Evolutionary conservation across 92 coral and sea anemone genomes (phyloP), one percentile per base, ranked within the genome.

Genomic region (Palythoa grandiflora): DNA sequence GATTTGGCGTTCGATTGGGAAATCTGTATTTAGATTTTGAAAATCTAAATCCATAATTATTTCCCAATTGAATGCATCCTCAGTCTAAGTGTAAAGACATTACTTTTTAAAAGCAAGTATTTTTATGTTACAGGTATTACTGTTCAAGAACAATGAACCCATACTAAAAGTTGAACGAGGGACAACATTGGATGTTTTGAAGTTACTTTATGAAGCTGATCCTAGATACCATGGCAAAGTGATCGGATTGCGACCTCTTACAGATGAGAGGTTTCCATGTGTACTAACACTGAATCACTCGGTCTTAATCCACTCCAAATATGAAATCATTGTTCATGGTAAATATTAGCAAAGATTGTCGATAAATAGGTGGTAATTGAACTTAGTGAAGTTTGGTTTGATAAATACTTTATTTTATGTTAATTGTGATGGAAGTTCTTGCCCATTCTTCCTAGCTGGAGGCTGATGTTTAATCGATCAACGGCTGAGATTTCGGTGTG

Each of bases 251-350:
- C 84, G 88, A 75, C 98, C 98, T 2, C 88, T 89, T 6, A 95
- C 98, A 19, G 92, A 95, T 47, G 98, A 95, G 66, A 91, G 91
- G 3, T 77, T 95, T 21, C 98, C 98, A 6, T 95, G 98, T 83
- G 89, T 95, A 17, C 74, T 95, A 38, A 95, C 98, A 39, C 68
- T 91, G 55, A 94, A 95, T 65, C 93, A 95, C 60, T 93, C 98
- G 53, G 90, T 91, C 0, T 92, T 95, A 71, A 89, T 90, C 73
- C 96, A 93, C 74, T 93, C 96, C 66, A 95, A 93, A 91, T 95
- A 95, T 88, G 96, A 95, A 80, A 89, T 95, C 68, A 93, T 95
- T 84, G 95, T 92, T 3, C 93, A 91, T 68, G 98, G 96, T 94
- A 86, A 91, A 85, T 78, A 11, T 63, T 6, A 40, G 6, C 10